Percentiles rank a stretch among this genome's conserved stretches.
Evolutionary conservation across 1,140 invertebrate species (phyloP).

Genomic region (Pemphigus obesinymphae): DNA sequence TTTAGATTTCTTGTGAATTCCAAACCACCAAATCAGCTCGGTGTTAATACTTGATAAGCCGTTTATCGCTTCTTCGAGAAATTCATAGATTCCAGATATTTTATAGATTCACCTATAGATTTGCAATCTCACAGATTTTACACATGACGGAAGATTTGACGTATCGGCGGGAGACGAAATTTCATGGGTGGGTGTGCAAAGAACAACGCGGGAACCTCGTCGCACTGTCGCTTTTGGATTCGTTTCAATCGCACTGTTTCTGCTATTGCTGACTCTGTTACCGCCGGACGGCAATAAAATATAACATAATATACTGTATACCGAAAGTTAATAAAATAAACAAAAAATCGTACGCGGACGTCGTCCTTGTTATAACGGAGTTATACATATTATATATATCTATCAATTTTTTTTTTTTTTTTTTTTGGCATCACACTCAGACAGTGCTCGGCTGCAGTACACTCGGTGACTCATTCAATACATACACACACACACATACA

Average conservation of each 20-base stretch:
- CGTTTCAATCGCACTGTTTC: not conserved
- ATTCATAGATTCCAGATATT: too few relatives aligned
- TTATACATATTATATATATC: not conserved
- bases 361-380: not conserved
- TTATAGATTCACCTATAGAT: too few relatives aligned
- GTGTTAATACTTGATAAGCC: too few relatives aligned
- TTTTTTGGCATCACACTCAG: conserved; percentile 22
- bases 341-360: not conserved
- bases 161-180: not conserved
- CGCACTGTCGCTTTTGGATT: not conserved
- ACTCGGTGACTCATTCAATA: conserved; percentile 11
- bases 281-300: not conserved
- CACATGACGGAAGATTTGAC: too few relatives aligned
- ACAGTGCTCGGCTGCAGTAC: not conserved
- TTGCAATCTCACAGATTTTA: too few relatives aligned
- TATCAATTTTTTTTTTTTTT: conserved; percentile 20
- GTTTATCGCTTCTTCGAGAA: too few relatives aligned
- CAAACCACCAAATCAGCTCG: too few relatives aligned
- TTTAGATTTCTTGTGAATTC: too few relatives aligned
- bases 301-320: not conserved
- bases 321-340: not conserved
- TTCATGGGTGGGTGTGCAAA: not conserved
- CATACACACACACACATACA: not conserved
- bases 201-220: not conserved
- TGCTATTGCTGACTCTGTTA: too few relatives aligned